phyloP scores from a whole-genome alignment of 2,113 vertebrate species.

The Raphicerus campestris region DNA sequence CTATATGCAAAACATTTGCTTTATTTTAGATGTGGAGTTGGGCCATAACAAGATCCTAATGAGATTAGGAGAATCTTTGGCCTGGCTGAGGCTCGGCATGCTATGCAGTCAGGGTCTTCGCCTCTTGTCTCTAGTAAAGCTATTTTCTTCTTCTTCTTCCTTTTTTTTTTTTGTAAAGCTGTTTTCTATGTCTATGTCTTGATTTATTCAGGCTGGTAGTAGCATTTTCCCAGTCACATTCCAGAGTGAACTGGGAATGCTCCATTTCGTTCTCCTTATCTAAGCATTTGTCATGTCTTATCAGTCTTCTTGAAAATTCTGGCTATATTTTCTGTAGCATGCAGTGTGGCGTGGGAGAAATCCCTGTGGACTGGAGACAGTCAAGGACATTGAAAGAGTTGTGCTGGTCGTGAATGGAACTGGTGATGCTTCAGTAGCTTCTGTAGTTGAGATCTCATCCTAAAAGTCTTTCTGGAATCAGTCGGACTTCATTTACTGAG shows the following conservation, averaged over 20 bases:
- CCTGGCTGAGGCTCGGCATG: neutral
- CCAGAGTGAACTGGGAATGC: neutral
- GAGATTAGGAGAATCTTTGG: neutral
- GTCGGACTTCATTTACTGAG: neutral
- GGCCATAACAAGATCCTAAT: slow-evolving; percentile 28
- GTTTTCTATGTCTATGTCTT: neutral
- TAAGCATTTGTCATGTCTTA: neutral
- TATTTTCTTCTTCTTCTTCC: no score
- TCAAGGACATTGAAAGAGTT: accelerated
- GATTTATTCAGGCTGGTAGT: neutral
- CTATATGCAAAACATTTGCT: neutral
- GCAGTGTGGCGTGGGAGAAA: neutral
- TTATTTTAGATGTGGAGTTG: slow-evolving; percentile 23
- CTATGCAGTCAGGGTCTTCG: neutral
- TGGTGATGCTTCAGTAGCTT: neutral
- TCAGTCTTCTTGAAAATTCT: neutral
- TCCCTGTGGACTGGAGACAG: neutral
- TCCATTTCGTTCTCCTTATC: neutral
- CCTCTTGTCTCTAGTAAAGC: neutral
- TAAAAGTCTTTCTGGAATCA: neutral
- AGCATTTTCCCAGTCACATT: neutral
- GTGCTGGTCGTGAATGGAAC: neutral
- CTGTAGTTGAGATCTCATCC: neutral
- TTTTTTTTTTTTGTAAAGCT: no score
- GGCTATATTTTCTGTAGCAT: neutral